These are phyloP conservation scores for Petrocephalus zakoni DNA, from an alignment of 2,113 vertebrate genomes.

Conservation along the genomic window DNA sequence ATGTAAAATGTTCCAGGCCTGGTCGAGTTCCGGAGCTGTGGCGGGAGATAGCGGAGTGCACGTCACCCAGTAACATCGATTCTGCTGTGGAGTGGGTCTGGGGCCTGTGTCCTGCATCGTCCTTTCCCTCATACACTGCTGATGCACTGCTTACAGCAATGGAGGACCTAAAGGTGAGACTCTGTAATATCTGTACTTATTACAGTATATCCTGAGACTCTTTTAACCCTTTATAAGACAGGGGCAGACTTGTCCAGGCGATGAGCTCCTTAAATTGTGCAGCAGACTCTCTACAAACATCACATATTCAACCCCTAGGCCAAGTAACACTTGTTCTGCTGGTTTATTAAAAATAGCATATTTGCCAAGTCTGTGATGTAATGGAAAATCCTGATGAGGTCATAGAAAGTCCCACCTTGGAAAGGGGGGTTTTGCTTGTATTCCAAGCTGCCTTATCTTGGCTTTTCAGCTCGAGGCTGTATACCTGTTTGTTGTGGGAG, in stretches of 20 bases:
- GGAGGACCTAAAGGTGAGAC: slow-evolving; percentile 57
- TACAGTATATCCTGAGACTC: background rate
- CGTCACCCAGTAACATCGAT: slow-evolving; percentile 46
- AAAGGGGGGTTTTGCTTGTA: background rate
- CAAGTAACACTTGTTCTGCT: background rate
- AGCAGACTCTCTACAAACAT: background rate
- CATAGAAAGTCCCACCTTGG: background rate
- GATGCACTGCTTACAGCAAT: slow-evolving; percentile 61
- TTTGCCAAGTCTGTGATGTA: background rate
- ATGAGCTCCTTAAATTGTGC: background rate
- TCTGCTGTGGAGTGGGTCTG: slow-evolving; percentile 58
- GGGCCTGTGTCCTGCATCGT: slow-evolving; percentile 42
- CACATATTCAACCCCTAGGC: background rate
- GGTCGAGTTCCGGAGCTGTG: slow-evolving; percentile 53
- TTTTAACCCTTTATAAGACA: background rate
- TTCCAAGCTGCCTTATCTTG: background rate
- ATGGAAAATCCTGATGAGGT: background rate
- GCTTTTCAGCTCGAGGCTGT: slow-evolving; percentile 61
- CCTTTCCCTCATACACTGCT: slow-evolving; percentile 29
- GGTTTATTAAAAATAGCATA: background rate
- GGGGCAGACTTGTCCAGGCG: background rate
- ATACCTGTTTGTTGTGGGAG: slow-evolving; percentile 68
- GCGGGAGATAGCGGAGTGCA: slow-evolving; percentile 48
- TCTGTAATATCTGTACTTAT: background rate
- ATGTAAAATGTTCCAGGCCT: slow-evolving; percentile 46